A percentile compares a stretch with the other conserved stretches of the same genome.
These are phyloP conservation scores for Brachionus sp. DNA, from an alignment of 1,140 invertebrate species.

Conservation along the genomic window DNA sequence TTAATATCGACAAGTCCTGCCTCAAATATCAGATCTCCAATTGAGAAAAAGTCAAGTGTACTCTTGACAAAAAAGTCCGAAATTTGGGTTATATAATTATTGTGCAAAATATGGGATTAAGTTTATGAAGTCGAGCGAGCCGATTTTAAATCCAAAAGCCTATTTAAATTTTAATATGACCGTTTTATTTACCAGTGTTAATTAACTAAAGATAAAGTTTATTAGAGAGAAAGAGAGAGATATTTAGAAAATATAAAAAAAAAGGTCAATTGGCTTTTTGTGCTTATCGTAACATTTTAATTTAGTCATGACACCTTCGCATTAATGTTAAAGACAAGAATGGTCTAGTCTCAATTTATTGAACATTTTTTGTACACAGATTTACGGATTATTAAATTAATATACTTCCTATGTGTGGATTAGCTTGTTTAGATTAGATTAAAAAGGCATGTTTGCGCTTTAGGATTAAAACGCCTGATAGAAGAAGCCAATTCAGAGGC, in stretches of 20 bases:
- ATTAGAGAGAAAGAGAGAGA: neutral
- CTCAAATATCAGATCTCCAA: neutral
- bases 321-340: neutral
- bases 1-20: neutral
- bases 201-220: neutral
- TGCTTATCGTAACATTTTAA: conserved; percentile 5
- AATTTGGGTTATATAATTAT: neutral
- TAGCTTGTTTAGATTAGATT: conserved; percentile 5
- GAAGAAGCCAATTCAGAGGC: conserved; percentile 11
- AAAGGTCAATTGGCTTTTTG: neutral
- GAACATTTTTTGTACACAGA: neutral
- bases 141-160: neutral
- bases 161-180: conserved; percentile 1
- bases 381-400: conserved; percentile 30
- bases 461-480: conserved; percentile 5
- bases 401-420: neutral
- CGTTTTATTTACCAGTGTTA: conserved; percentile 1
- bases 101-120: neutral
- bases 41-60: neutral
- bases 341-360: neutral
- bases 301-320: conserved; percentile 31
- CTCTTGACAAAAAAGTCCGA: neutral
- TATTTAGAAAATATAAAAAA: neutral
- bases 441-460: conserved; percentile 25
- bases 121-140: neutral